Percentiles rank a stretch among this genome's conserved stretches.
phyloP scores from a whole-genome alignment of 2,113 vertebrate species.

The Circaetus cinerascens region DNA sequence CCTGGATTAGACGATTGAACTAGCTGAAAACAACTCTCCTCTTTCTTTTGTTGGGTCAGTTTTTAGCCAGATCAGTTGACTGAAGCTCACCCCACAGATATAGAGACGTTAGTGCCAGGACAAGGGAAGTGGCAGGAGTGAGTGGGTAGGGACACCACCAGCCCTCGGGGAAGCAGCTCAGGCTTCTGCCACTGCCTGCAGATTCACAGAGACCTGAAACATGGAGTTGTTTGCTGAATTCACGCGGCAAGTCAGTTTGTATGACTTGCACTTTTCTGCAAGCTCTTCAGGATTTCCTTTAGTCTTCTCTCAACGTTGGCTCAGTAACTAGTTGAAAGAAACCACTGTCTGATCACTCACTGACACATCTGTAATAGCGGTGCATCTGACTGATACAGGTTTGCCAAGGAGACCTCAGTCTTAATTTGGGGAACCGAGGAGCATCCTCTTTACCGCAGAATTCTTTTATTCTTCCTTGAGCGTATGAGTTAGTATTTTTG shows the following conservation, averaged over 20 bases:
- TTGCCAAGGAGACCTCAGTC: neutral
- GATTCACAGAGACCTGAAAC: neutral
- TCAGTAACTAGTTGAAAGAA: neutral
- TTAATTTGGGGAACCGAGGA: neutral
- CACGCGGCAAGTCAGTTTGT: neutral
- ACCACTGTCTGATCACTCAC: too few species aligned
- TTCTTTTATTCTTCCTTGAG: neutral
- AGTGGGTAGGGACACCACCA: neutral
- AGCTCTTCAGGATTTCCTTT: neutral
- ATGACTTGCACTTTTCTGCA: neutral
- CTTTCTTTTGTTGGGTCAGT: neutral
- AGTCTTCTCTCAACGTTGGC: neutral
- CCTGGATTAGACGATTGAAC: neutral
- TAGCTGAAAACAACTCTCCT: neutral
- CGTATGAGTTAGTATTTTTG: neutral
- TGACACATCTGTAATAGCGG: neutral
- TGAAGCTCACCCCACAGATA: neutral
- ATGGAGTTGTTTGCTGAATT: neutral
- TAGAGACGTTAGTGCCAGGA: neutral
- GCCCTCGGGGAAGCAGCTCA: neutral
- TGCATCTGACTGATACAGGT: neutral
- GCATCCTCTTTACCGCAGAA: neutral
- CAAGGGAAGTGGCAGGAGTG: neutral
- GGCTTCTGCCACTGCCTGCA: neutral
- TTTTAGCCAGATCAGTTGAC: neutral